Conservation (phyloP, 2,888 invertebrate genomes). For the Oligia strigilis region DNA sequence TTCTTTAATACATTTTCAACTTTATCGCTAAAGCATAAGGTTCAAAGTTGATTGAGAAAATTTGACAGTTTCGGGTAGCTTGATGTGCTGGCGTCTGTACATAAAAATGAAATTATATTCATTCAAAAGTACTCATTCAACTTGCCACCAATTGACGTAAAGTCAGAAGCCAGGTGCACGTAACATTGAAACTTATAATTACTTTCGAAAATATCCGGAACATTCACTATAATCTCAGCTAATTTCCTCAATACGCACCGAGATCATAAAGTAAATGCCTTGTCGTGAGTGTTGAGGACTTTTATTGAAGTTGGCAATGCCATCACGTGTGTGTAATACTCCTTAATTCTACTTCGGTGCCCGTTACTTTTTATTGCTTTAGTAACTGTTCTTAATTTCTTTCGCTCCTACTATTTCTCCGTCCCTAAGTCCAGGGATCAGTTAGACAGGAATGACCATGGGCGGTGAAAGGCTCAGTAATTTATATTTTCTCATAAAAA, state of each 20-base stretch:
- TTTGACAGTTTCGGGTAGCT: no score
- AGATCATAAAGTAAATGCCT: conserved; percentile 56
- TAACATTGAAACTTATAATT: conserved; percentile 55
- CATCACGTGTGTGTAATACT: conserved; percentile 72
- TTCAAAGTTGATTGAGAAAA: no score
- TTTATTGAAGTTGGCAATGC: conserved; percentile 62
- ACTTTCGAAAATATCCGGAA: conserved; percentile 40
- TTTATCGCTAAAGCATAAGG: no score
- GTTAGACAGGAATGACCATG: conserved; percentile 58
- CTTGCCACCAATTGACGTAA: conserved; percentile 17
- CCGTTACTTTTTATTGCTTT: conserved; percentile 78
- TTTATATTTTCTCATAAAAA: conserved; percentile 69
- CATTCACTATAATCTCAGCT: conserved; percentile 50
- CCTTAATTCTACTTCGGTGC: conserved; percentile 74
- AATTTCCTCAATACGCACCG: conserved; percentile 56
- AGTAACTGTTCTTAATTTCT: conserved; percentile 71
- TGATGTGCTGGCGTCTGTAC: no score
- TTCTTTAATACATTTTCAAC: no score
- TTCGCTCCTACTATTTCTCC: conserved; percentile 63
- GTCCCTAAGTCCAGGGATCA: conserved; percentile 60
- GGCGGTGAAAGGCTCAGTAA: conserved; percentile 57
- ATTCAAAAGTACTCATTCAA: conserved; percentile 2
- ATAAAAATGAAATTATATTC: neutral
- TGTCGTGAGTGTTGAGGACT: conserved; percentile 46
- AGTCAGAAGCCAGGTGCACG: conserved; percentile 25